phyloP scores from a whole-genome alignment of 2,888 invertebrate species.

The Lydus trimaculatus region DNA sequence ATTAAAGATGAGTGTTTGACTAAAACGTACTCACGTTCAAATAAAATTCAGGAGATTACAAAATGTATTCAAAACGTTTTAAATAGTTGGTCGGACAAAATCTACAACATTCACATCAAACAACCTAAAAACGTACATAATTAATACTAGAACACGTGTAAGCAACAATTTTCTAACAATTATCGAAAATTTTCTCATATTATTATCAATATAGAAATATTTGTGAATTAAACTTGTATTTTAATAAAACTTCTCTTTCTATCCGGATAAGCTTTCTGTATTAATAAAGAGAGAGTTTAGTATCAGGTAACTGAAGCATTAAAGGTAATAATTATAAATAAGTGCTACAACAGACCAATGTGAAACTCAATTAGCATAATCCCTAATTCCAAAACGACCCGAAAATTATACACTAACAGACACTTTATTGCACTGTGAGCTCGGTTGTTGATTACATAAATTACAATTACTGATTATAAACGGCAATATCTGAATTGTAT shows the following conservation, averaged over 20 bases:
- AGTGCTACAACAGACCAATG: constrained; percentile 42
- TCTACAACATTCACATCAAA: neutral
- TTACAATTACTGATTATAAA: constrained; percentile 35
- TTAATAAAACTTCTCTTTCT: neutral
- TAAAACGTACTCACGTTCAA: too few species aligned
- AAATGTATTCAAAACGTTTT: too few species aligned
- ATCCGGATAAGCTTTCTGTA: constrained; percentile 3
- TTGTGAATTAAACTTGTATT: neutral
- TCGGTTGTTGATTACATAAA: constrained; percentile 43
- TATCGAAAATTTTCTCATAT: too few species aligned
- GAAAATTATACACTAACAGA: constrained; percentile 44
- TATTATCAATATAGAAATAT: neutral
- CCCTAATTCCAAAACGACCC: constrained; percentile 48
- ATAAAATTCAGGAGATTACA: too few species aligned
- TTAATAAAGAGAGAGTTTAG: constrained; percentile 32
- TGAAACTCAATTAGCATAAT: constrained; percentile 49
- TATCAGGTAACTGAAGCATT: constrained; percentile 29
- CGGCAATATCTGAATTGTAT: constrained; percentile 16
- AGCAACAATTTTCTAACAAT: too few species aligned
- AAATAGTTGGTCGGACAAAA: too few species aligned
- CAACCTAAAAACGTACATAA: neutral
- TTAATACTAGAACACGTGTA: too few species aligned
- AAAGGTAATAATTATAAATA: constrained; percentile 50
- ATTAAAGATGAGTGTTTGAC: neutral
- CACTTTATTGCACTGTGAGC: constrained; percentile 40